These are phyloP conservation scores for Onychorhynchus coronatus DNA, from an alignment of 2,113 vertebrate species.

Conservation along the genomic window DNA sequence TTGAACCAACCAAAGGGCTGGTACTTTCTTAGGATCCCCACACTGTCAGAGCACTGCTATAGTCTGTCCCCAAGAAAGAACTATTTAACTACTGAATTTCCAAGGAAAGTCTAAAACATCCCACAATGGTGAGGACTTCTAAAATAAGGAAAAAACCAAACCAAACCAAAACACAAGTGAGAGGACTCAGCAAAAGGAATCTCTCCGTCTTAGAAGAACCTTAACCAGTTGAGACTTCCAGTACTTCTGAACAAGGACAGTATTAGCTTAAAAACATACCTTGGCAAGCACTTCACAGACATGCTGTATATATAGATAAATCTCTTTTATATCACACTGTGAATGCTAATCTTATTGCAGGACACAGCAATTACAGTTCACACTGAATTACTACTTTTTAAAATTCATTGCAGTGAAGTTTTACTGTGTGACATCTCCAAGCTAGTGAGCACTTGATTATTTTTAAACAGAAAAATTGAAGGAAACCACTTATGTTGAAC, in stretches of 20 bases:
- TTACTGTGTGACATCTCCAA: not conserved
- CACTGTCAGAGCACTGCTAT: not conserved
- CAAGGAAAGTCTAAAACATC: not conserved
- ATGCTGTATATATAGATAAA: conserved; percentile 44
- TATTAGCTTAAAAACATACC: not conserved
- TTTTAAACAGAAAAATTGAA: conserved; percentile 29
- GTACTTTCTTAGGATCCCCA: not conserved
- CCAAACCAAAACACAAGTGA: not conserved
- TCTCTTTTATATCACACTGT: conserved; percentile 31
- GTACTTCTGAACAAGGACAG: not conserved
- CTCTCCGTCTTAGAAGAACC: not conserved
- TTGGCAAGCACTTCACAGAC: conserved; percentile 26
- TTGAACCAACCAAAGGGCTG: not conserved
- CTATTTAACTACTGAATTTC: not conserved
- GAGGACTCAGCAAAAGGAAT: not conserved
- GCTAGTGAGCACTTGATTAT: not conserved
- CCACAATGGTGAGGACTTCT: not conserved
- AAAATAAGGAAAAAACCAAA: not conserved
- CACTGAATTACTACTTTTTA: conserved; percentile 34
- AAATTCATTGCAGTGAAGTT: conserved; percentile 30
- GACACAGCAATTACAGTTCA: conserved; percentile 37
- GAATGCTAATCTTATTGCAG: conserved; percentile 23
- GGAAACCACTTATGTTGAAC: not conserved
- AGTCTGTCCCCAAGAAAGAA: not conserved
- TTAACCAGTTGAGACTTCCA: not conserved